phyloP scores from a whole-genome alignment of 2,888 invertebrate genomes.

The Ectemnius continuus region DNA sequence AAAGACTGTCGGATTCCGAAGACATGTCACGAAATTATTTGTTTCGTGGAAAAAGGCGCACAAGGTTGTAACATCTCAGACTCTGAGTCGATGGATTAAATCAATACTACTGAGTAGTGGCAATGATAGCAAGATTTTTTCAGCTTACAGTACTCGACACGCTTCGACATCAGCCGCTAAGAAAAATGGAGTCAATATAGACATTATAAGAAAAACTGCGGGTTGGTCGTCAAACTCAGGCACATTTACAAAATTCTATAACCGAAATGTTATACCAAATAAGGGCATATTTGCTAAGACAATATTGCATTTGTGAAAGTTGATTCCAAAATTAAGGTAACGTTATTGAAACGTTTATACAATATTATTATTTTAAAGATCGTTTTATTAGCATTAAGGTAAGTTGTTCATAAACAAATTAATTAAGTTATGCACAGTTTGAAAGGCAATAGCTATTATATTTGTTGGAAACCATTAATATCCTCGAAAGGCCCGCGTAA shows the following conservation, averaged over 20 bases:
- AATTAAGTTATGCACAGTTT: no score
- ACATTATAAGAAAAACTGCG: constrained; percentile 13
- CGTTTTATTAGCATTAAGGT: no score
- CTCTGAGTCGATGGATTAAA: constrained; percentile 20
- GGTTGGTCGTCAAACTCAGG: constrained; percentile 6
- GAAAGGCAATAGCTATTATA: not conserved
- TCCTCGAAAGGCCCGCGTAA: no score
- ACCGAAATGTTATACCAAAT: not conserved
- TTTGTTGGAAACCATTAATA: no score
- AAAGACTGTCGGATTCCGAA: no score
- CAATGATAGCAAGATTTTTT: constrained; percentile 7
- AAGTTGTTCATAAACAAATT: no score
- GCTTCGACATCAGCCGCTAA: constrained; percentile 14
- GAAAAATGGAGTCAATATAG: constrained; percentile 6
- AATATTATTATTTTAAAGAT: no score
- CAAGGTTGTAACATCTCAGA: constrained; percentile 7
- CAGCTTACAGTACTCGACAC: constrained; percentile 4
- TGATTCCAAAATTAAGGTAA: no score
- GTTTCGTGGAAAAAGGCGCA: constrained; percentile 12
- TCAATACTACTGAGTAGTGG: not conserved
- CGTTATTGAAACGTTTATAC: no score
- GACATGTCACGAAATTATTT: not conserved
- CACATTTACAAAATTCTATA: constrained; percentile 12
- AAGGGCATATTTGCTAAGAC: not conserved
- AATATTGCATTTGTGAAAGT: not conserved